Conservation (phyloP, 2,797 vertebrate genomes). For the Manis javanica region DNA sequence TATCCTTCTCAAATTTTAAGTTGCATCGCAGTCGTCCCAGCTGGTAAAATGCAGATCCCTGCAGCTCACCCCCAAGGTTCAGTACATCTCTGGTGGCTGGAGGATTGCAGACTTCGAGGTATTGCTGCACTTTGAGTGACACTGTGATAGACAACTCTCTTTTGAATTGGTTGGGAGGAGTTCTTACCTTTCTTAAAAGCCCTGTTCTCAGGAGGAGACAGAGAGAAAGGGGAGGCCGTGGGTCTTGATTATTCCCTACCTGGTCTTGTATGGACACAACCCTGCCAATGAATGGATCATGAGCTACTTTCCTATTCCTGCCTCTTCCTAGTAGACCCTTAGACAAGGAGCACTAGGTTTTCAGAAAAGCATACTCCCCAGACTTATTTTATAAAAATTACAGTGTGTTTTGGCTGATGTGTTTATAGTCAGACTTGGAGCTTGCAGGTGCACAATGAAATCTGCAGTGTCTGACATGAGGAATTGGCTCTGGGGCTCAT, state of each 20-base stretch:
- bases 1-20: not conserved
- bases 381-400: slow-evolving; percentile 28
- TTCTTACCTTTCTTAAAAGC: not conserved
- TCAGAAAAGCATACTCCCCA: not conserved
- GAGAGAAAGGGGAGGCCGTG: not conserved
- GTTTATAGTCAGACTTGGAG: slow-evolving; percentile 23
- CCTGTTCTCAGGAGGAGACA: not conserved
- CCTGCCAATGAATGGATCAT: accelerated
- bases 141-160: not conserved
- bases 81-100: accelerated
- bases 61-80: not conserved
- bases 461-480: slow-evolving; percentile 56
- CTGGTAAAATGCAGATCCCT: not conserved
- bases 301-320: not conserved
- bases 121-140: not conserved
- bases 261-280: not conserved
- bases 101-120: not conserved
- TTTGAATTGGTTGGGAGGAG: not conserved
- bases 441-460: slow-evolving; percentile 37
- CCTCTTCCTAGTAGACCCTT: not conserved
- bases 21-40: not conserved
- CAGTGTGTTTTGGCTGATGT: slow-evolving; percentile 28
- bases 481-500: slow-evolving; percentile 43
- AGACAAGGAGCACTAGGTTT: not conserved
- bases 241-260: not conserved